Evolutionary conservation across 1,140 invertebrate genomes (phyloP), one percentile per base, ranked within the genome.

Genomic region (Eriosoma lanigerum): DNA sequence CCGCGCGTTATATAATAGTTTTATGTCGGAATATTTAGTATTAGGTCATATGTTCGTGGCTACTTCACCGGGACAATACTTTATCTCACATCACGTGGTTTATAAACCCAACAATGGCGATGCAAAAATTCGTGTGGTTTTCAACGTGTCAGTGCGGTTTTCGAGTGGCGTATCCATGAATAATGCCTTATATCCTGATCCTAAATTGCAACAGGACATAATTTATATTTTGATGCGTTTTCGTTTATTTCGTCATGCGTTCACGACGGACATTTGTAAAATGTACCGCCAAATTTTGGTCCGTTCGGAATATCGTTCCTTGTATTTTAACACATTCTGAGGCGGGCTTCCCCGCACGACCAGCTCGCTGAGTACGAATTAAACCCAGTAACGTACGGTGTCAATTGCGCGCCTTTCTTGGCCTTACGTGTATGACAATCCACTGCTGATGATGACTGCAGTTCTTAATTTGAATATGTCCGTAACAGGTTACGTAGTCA

Each of bases 131-230:
- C 80, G 85, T 26, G 82, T 85, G 21, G 85, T 86, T 4, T 86
- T 87, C 72, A 84, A 87, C 78, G 86, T 83, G 13, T 85, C 84
- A 0, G 80, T 76, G 15, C 83, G 83, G 50, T 82, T 82, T n/a
- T 81, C 83, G 56, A 81, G 6, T 26, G 84, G 83, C 19, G 12
- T 81, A 26, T 83, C 84, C 26, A 58, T 85, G 15, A 85, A 85
- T 82, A 70, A 85, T 58, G 46, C 62, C 15, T 62, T 85, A 66
- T 52, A 82, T 12, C 81, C 83, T 13, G 85, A 85, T 12, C 85
- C 84, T 5, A 82, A 82, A 44, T 80, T 87, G 0, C 85, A 85
- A 66, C 84, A 86, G 21, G 85, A 85, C 48, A 76, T 87, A 24
- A 84, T 85, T 72, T 82, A 83, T 10, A 84, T 86, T 50, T 75